phyloP scores from a whole-genome alignment of 2,797 vertebrate genomes.

The Pangasius macronema region DNA sequence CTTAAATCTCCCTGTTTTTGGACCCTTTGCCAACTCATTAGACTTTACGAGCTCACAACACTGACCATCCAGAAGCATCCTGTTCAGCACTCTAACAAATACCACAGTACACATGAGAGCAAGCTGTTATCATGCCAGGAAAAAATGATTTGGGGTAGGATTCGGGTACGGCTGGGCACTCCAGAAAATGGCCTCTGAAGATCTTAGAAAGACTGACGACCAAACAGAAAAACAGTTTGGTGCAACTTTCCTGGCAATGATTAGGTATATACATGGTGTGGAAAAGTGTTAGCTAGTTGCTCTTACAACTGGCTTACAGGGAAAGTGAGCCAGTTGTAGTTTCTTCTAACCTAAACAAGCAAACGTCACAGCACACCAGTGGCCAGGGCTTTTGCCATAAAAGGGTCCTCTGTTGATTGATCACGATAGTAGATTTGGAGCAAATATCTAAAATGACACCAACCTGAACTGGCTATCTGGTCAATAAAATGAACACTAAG shows the following conservation, averaged over 20 bases:
- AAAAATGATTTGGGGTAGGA: conserved; percentile 60
- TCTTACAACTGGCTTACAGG: not conserved
- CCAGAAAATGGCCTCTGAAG: conserved; percentile 53
- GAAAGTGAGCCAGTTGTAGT: conserved; percentile 54
- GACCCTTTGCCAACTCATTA: conserved; percentile 61
- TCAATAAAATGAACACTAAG: conserved; percentile 14
- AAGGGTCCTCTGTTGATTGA: conserved; percentile 58
- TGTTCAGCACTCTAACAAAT: conserved; percentile 67
- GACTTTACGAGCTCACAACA: conserved; percentile 69
- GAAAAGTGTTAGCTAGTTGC: conserved; percentile 60
- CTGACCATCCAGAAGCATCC: conserved; percentile 61
- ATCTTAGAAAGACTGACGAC: conserved; percentile 57
- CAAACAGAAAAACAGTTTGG: conserved; percentile 56
- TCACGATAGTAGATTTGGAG: conserved; percentile 68
- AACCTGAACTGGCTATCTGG: conserved; percentile 43
- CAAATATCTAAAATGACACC: conserved; percentile 58
- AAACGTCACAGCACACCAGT: conserved; percentile 55
- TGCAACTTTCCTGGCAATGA: conserved; percentile 54
- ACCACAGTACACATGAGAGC: conserved; percentile 73
- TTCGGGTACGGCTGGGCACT: conserved; percentile 56
- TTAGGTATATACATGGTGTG: conserved; percentile 54
- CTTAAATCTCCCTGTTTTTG: conserved; percentile 65
- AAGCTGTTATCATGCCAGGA: conserved; percentile 74
- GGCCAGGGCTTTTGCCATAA: conserved; percentile 55
- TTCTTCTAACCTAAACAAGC: conserved; percentile 58